Evolutionary conservation across 2,888 invertebrate genomes (phyloP), one percentile per base, ranked within the genome.

Genomic region (Rhaphigaster nebulosa): DNA sequence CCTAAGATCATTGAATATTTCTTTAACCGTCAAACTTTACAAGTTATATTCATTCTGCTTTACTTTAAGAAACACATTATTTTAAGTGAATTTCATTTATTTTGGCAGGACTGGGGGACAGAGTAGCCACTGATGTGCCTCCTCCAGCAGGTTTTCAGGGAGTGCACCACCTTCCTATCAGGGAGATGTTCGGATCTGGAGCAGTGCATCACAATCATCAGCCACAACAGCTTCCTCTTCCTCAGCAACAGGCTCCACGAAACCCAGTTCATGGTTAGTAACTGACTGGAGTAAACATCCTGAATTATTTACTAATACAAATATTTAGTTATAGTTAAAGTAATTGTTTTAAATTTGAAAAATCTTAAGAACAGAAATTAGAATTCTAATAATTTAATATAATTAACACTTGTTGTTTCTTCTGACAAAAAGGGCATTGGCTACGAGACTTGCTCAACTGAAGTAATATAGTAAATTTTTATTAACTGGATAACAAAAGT

Each of bases 171-270:
- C 84, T n/a, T 15, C 41, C 45, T 0, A 45, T 41, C 45, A 50
- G n/a, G 26, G 84, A 84, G n/a, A 84, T 84, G 84, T 84, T 26
- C 13, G 84, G 84, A 26, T 84, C 84, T 26, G 84, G 84, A 45
- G 84, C 84, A n/a, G 15, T 84, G 45, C 84, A 45, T 45, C 84
- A 84, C n/a, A 84, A 26, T 18, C 84, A 84, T 50, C 84, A 84
- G 13, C 3, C 65, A 18, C 84, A 45, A n/a, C 84, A 41, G 84
- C 45, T 50, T n/a, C 84, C 84, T 45, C 45, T 45, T 1, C 84
- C 84, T 45, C 84, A 41, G 29, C 84, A 26, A 84, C 70, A 76
- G 70, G 84, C 84, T 45, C 84, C 84, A 45, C 10, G 84, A 26
- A 84, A 84, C 18, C 84, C 84, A n/a, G 45, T 50, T n/a, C 45